Evolutionary conservation across 2,113 vertebrate species (phyloP).

Genomic region (Oncorhynchus nerka): DNA sequence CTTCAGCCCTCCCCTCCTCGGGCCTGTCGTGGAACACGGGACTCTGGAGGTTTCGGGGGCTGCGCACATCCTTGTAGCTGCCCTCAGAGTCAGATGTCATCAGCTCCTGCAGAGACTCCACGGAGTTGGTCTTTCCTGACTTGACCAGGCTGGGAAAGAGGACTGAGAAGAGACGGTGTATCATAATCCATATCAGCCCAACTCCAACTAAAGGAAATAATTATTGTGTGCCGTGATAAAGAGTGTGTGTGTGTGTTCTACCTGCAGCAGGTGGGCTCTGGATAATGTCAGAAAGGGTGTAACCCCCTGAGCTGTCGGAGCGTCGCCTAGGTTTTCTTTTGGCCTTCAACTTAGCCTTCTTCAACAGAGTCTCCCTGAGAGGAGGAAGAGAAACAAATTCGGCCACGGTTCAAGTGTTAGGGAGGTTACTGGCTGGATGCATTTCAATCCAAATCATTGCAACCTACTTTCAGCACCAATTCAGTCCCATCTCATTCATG

Average conservation of each 20-base stretch:
- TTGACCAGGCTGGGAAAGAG: conserved; percentile 74
- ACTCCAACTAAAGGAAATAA: neutral
- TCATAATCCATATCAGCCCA: neutral
- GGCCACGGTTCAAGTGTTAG: neutral
- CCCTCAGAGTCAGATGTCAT: conserved; percentile 95
- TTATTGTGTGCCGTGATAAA: neutral
- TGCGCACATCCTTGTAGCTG: conserved; percentile 84
- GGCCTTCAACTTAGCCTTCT: conserved; percentile 89
- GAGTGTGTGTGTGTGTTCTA: conserved; percentile 36
- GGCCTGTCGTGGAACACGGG: conserved; percentile 81
- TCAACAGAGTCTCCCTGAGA: conserved; percentile 84
- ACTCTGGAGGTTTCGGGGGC: conserved; percentile 89
- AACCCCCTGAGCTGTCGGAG: conserved; percentile 93
- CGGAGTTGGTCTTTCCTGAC: conserved; percentile 82
- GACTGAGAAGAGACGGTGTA: conserved; percentile 26
- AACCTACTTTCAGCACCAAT: too few species aligned
- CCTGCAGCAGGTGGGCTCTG: conserved; percentile 85
- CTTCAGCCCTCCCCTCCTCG: conserved; percentile 71
- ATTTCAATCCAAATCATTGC: too few species aligned
- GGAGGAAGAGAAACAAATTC: conserved; percentile 5
- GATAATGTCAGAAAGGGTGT: conserved; percentile 93
- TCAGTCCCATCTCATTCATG: too few species aligned
- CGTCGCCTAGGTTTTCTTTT: conserved; percentile 91
- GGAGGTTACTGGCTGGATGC: too few species aligned
- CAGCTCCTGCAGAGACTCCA: conserved; percentile 91